phyloP scores from a whole-genome alignment of 2,113 vertebrate species.

The Riparia riparia region DNA sequence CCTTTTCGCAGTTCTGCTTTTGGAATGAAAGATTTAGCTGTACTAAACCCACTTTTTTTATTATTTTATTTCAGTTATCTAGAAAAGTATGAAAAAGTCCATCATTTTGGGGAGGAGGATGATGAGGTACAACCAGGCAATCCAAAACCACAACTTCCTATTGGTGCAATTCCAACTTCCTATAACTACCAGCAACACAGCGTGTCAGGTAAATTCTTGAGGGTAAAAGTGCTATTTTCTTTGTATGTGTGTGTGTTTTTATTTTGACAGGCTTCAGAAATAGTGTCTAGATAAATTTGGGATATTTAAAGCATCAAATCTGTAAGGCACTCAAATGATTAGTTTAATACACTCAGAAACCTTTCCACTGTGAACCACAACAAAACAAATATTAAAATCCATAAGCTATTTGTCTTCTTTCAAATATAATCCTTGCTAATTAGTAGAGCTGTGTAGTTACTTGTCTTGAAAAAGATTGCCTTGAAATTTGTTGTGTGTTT shows the following conservation, averaged over 20 bases:
- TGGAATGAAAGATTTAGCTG: background rate
- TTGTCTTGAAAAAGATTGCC: background rate
- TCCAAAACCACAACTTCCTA: slow-evolving; percentile 94
- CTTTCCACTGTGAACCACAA: background rate
- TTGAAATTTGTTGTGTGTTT: background rate
- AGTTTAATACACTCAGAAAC: background rate
- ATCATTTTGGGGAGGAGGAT: slow-evolving; percentile 99
- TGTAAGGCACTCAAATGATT: background rate
- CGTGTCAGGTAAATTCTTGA: slow-evolving; percentile 89
- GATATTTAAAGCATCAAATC: background rate
- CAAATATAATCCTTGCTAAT: background rate
- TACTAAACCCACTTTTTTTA: background rate
- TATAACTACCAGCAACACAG: slow-evolving; percentile 99
- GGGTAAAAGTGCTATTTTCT: background rate
- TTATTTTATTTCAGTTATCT: slow-evolving; percentile 86
- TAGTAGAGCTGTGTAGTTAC: background rate
- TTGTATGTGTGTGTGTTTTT: background rate
- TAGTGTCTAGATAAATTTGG: background rate
- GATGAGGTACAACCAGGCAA: slow-evolving; percentile 97
- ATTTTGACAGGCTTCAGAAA: background rate
- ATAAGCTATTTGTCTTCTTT: background rate
- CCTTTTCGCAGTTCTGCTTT: background rate
- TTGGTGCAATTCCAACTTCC: slow-evolving; percentile 97
- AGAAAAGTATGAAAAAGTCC: slow-evolving; percentile 99
- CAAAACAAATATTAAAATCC: background rate